These are phyloP conservation scores for Chelonia mydas DNA, from an alignment of 2,797 vertebrate genomes.

Conservation along the genomic window DNA sequence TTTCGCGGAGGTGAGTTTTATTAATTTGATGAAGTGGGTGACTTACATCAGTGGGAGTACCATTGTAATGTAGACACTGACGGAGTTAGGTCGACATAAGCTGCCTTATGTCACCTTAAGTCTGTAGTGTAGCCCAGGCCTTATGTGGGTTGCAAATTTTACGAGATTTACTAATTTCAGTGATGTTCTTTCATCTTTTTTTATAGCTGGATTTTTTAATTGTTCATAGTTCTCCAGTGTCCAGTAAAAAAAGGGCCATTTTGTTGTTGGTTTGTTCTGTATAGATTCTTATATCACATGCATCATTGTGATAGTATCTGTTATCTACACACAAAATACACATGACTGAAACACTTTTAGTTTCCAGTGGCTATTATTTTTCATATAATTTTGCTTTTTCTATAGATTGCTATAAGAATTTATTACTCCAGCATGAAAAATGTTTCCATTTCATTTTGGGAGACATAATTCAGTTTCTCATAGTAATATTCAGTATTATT, in stretches of 20 bases:
- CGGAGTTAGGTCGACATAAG: too few relatives aligned
- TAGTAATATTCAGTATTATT: not conserved
- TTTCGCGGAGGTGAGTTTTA: too few relatives aligned
- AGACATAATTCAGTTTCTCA: not conserved
- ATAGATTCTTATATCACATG: not conserved
- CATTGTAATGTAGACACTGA: too few relatives aligned
- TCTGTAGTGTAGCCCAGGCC: too few relatives aligned
- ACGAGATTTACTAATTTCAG: not conserved
- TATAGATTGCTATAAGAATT: not conserved
- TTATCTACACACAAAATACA: not conserved
- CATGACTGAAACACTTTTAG: not conserved
- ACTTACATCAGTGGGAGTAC: too few relatives aligned
- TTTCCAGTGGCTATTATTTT: not conserved
- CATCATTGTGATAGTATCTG: not conserved
- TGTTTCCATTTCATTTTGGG: not conserved
- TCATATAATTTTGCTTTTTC: not conserved
- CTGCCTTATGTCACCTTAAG: too few relatives aligned
- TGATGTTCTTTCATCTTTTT: not conserved
- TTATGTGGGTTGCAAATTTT: not conserved
- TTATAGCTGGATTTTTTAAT: not conserved
- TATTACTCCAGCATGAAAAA: not conserved
- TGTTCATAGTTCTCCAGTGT: not conserved
- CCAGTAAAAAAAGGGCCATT: not conserved
- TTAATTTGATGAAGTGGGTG: too few relatives aligned
- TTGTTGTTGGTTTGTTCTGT: not conserved